Conservation (phyloP, 2,888 invertebrate species). For the Platycheirus albimanus region DNA sequence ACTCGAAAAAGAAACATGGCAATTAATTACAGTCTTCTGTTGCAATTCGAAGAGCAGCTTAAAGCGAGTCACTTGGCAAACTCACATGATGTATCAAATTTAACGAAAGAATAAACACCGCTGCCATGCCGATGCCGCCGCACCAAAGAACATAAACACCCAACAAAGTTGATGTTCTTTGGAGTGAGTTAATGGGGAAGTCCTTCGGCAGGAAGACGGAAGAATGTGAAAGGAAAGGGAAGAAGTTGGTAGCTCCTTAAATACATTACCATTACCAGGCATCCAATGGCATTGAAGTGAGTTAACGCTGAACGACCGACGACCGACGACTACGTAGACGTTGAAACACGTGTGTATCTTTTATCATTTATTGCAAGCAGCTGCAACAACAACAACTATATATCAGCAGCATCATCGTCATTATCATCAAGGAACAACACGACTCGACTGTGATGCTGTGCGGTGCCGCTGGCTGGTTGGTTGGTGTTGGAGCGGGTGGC, state of each 20-base stretch:
- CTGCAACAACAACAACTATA: constrained; percentile 58
- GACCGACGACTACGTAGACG: too few relatives aligned
- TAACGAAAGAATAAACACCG: constrained; percentile 67
- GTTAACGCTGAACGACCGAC: constrained; percentile 34
- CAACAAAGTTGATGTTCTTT: neutral
- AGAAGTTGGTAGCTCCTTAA: constrained; percentile 8
- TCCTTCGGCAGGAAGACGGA: neutral
- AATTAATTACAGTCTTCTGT: constrained; percentile 62
- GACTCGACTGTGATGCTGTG: constrained; percentile 42
- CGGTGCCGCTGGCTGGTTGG: neutral
- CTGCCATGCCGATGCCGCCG: too few relatives aligned
- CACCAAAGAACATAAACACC: constrained; percentile 50
- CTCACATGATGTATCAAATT: constrained; percentile 65
- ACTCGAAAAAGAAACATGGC: constrained; percentile 30
- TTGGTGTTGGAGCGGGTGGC: constrained; percentile 29
- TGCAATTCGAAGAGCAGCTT: constrained; percentile 48
- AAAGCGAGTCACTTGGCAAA: constrained; percentile 61
- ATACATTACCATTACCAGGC: constrained; percentile 37
- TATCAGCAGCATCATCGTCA: constrained; percentile 29
- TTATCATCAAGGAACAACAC: constrained; percentile 28
- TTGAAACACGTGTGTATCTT: constrained; percentile 44
- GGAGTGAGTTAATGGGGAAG: neutral
- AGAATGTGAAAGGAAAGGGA: neutral
- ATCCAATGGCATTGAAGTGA: constrained; percentile 43
- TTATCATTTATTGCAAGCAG: constrained; percentile 68